These are phyloP conservation scores for Oreotragus oreotragus DNA, from an alignment of 2,113 vertebrate species.

Conservation along the genomic window DNA sequence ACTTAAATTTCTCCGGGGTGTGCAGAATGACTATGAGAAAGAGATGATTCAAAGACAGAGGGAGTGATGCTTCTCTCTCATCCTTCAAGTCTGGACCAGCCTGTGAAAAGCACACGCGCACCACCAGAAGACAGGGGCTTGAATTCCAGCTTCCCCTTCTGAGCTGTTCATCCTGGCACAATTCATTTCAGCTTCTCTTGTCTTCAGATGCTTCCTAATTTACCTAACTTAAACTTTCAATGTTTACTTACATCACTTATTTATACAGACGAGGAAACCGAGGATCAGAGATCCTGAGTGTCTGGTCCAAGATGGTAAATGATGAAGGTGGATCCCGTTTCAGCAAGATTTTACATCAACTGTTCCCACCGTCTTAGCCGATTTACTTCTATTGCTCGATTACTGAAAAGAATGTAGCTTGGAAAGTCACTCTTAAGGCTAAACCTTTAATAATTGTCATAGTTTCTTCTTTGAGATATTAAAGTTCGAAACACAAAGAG, in stretches of 20 bases:
- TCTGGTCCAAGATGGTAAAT: not conserved
- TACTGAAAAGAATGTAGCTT: not conserved
- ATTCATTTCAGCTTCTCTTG: not conserved
- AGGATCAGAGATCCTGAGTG: not conserved
- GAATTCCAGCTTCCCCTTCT: not conserved
- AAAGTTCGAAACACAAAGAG: not conserved
- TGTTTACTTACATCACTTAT: not conserved
- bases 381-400: not conserved
- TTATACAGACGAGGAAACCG: not conserved
- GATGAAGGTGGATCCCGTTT: not conserved
- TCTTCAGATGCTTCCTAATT: not conserved
- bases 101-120: not conserved
- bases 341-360: not conserved
- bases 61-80: not conserved
- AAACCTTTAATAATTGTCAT: not conserved
- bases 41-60: not conserved
- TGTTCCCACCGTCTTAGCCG: not conserved
- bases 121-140: not conserved
- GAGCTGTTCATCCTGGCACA: not conserved
- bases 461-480: not conserved
- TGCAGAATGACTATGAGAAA: constrained; percentile 19
- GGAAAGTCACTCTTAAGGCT: not conserved
- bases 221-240: not conserved
- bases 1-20: constrained; percentile 4
- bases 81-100: not conserved